phyloP scores from a whole-genome alignment of 2,113 vertebrate species.

The Campylomormyrus tamandua region DNA sequence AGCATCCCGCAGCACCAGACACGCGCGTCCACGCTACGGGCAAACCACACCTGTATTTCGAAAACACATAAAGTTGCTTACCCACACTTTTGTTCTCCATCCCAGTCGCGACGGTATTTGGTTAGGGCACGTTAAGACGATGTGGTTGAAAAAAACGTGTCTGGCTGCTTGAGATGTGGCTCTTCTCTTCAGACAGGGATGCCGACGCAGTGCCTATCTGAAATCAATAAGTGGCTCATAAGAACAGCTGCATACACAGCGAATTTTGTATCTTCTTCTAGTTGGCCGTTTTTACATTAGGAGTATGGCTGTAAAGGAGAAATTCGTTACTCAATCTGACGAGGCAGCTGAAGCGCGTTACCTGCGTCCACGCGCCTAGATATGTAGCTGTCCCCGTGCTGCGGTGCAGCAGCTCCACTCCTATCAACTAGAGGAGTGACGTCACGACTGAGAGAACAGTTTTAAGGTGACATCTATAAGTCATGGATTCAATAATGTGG shows the following conservation, averaged over 20 bases:
- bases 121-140: slow-evolving; percentile 61
- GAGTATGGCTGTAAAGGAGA: not conserved
- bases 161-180: slow-evolving; percentile 43
- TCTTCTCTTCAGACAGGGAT: slow-evolving; percentile 52
- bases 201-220: slow-evolving; percentile 57
- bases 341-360: slow-evolving; percentile 36
- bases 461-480: slow-evolving; percentile 34
- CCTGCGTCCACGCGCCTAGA: slow-evolving; percentile 52
- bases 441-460: slow-evolving; percentile 29
- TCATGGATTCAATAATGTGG: not conserved
- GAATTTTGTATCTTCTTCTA: not conserved
- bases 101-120: slow-evolving; percentile 53
- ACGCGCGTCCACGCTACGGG: not conserved
- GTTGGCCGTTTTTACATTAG: not conserved
- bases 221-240: slow-evolving; percentile 46
- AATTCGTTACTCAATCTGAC: not conserved
- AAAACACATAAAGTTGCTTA: slow-evolving; percentile 38
- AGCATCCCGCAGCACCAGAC: slow-evolving; percentile 19
- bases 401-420: slow-evolving; percentile 54
- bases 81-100: slow-evolving; percentile 75
- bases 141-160: slow-evolving; percentile 36
- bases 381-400: slow-evolving; percentile 59
- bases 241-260: slow-evolving; percentile 21
- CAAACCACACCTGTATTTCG: slow-evolving; percentile 18
- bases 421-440: slow-evolving; percentile 36